Evolutionary conservation across 37 sponge, comb jelly and placozoan species (phyloP).

Genomic region (Halichondria panicea): DNA sequence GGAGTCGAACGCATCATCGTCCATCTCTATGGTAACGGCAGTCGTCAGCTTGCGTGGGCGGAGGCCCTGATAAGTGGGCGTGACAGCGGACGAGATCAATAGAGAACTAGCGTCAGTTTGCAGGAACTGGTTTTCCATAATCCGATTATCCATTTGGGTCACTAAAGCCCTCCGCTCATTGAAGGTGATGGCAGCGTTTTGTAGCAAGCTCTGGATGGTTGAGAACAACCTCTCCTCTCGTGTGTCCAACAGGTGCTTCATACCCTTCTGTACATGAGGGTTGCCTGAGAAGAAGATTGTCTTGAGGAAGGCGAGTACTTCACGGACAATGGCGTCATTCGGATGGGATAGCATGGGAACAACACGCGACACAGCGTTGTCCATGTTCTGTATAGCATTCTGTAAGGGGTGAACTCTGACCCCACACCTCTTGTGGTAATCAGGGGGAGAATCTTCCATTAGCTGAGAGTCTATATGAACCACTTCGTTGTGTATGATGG

Average conservation of each 20-base stretch:
- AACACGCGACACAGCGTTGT: slow-evolving; percentile 42
- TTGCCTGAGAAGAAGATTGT: slow-evolving; percentile 67
- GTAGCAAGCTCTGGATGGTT: slow-evolving; percentile 41
- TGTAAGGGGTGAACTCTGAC: slow-evolving; percentile 29
- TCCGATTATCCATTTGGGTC: too few relatives aligned
- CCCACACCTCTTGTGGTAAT: not conserved
- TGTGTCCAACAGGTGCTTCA: slow-evolving; percentile 40
- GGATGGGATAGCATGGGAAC: slow-evolving; percentile 63
- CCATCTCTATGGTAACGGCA: too few relatives aligned
- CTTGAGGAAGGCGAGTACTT: slow-evolving; percentile 68
- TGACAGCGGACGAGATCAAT: too few relatives aligned
- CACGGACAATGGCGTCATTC: slow-evolving; percentile 48
- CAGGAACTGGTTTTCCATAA: too few relatives aligned
- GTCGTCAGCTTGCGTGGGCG: too few relatives aligned
- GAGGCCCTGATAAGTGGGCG: too few relatives aligned
- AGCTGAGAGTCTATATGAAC: slow-evolving; percentile 57
- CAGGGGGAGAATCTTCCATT: slow-evolving; percentile 42
- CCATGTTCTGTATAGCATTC: slow-evolving; percentile 40
- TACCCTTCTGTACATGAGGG: slow-evolving; percentile 45
- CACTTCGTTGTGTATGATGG: slow-evolving; percentile 72
- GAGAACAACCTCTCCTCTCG: slow-evolving; percentile 65
- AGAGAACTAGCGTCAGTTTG: too few relatives aligned
- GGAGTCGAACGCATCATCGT: too few relatives aligned
- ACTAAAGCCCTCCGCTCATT: slow-evolving; percentile 10
- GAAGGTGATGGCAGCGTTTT: slow-evolving; percentile 18